Base-by-base conservation (phyloP, 2,888 invertebrate species). In the Sepioteuthis lessoniana region DNA sequence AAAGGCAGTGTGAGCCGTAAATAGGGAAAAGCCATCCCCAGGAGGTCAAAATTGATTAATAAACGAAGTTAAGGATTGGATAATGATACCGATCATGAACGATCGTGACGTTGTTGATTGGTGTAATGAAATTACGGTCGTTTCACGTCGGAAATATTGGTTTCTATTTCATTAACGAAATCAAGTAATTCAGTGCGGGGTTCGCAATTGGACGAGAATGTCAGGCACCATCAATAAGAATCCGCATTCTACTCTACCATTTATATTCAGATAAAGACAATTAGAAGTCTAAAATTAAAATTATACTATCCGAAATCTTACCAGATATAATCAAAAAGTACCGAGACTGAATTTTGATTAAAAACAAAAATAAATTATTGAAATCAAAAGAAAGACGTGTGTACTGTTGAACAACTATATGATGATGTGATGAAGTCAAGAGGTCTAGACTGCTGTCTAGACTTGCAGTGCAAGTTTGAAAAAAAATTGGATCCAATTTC, bases 61-160 rank as follows among this genome's bases (percentile, higher is more conserved):
- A 76, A n/a, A 76, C 19, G 13, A 10, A 76, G 76, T 76, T 76
- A n/a, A 76, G n/a, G n/a, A 76, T 76, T 76, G n/a, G 76, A 76
- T 76, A 76, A n/a, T 76, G n/a, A 35, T 76, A 35, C n/a, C 76
- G 76, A 76, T 35, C n/a, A 76, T 76, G 76, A 76, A 76, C 76
- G 76, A 76, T 76, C 76, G 19, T 76, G 76, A 76, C 76, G 76
- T 76, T 76, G 76, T 76, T 76, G 76, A 76, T 76, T 76, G 76
- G 13, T n/a, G 13, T 76, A 76, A 76, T 76, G 76, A 76, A 76
- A 76, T 76, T 76, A 76, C 35, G 76, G 13, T 4, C 76, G n/a
- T 76, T 76, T 76, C 76, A 16, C 76, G 76, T 76, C 76, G n/a
- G 76, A 76, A 76, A 76, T 76, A 76, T 76, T 35, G n/a, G 76